Base-by-base conservation (phyloP, 2,113 vertebrate species). In the Ranitomeya imitator region DNA sequence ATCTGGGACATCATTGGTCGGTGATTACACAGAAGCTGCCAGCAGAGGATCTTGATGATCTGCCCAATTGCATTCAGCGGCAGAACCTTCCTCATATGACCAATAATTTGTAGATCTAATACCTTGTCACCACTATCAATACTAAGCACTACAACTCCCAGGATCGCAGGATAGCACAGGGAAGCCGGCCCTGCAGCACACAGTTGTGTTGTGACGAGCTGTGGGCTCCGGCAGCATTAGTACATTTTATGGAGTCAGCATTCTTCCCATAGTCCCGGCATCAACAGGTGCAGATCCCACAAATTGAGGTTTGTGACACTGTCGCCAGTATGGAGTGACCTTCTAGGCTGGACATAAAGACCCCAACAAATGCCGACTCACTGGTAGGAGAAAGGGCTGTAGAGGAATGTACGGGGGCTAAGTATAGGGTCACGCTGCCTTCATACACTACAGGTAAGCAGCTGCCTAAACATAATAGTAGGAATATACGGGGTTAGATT, bases 301-400 rank as follows among this genome's bases (percentile, higher is more conserved):
- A 74, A 81, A 88, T 88, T 65, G 21, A 63, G 82, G 71, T 60
- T 9, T 21, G n/a, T 88, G 86, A 76, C 86, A 83, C 26, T 52
- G 79, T 61, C 80, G 59, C 79, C 86, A 83, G 18, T 45, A 65
- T 54, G 21, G 31, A 23, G 82, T 83, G 79, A 88, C 86, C 86
- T 83, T 21, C 52, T 21, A 16, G 57, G 80, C 67, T 12, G 8
- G 79, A 83, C 80, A 83, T 12, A 14, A 63, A 26, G 69, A 74
- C 80, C 79, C 79, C 19, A 21, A 14, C 63, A 57, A 87, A 69
- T 83, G 37, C 23, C 86, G 9, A 21, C 15, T 54, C 31, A 8
- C 60, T 76, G 63, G 16, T 7, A 45, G 37, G 73, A 69, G 45
- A 82, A 61, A 81, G 79, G 60, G 8, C 14, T 37, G 2, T 57